These are phyloP conservation scores for Pyrrhosoma nymphula DNA, from an alignment of 2,888 invertebrate genomes.

Conservation along the genomic window DNA sequence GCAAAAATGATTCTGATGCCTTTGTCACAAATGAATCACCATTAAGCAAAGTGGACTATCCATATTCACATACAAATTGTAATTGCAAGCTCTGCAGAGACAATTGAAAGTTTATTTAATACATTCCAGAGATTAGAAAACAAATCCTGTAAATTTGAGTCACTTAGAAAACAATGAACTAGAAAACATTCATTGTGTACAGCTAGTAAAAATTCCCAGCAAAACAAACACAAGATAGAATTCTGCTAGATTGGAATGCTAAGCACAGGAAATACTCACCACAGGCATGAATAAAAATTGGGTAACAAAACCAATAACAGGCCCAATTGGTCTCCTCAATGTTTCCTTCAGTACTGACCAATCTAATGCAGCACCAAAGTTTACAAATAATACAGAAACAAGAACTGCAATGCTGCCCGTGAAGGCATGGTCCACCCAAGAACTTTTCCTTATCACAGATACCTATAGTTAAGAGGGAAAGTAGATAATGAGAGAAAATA, in stretches of 20 bases:
- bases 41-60: too few relatives aligned
- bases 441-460: conserved; percentile 82
- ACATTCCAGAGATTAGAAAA: too few relatives aligned
- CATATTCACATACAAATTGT: too few relatives aligned
- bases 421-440: conserved; percentile 87
- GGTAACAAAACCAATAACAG: conserved; percentile 87
- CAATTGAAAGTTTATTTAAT: too few relatives aligned
- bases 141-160: too few relatives aligned
- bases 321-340: conserved; percentile 87
- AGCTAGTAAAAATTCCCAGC: too few relatives aligned
- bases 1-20: too few relatives aligned
- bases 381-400: conserved; percentile 90
- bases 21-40: too few relatives aligned
- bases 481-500: not conserved
- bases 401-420: conserved; percentile 87
- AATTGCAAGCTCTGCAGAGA: too few relatives aligned
- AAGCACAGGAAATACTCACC: conserved; percentile 79
- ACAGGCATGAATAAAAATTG: conserved; percentile 94
- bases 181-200: too few relatives aligned
- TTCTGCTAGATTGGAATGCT: not conserved
- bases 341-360: conserved; percentile 85
- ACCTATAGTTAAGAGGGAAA: conserved; percentile 74
- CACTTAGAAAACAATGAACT: too few relatives aligned
- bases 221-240: not conserved
- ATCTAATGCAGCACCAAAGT: conserved; percentile 94